Conservation (phyloP, 2,113 vertebrate genomes). For the Microtus pennsylvanicus region DNA sequence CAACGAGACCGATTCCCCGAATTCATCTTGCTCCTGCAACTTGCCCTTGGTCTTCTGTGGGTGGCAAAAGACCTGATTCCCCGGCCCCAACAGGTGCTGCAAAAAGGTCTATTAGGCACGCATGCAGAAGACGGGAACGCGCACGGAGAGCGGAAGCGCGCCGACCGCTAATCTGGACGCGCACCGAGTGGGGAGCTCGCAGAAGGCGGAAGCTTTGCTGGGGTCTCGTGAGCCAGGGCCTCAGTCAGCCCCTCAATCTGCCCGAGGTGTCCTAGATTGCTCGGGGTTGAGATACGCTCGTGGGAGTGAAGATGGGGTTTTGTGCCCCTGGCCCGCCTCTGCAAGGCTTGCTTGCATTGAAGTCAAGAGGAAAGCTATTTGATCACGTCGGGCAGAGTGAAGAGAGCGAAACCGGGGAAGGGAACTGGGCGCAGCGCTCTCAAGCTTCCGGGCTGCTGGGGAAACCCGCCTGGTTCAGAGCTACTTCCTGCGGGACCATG, state of each 20-base stretch:
- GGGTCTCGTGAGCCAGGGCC: background rate
- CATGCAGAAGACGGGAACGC: background rate
- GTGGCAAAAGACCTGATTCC: background rate
- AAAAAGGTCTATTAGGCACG: background rate
- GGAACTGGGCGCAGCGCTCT: background rate
- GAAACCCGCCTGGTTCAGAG: background rate
- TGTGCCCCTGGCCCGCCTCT: too few species aligned
- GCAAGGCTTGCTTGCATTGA: background rate
- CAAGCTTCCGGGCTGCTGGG: slow-evolving; percentile 54
- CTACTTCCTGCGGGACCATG: slow-evolving; percentile 45
- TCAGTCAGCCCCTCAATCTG: background rate
- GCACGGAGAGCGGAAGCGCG: background rate
- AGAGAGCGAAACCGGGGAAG: background rate
- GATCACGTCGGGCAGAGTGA: background rate
- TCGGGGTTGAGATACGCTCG: background rate
- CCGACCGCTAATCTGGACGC: background rate
- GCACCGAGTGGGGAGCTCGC: background rate
- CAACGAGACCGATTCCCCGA: background rate
- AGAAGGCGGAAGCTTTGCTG: background rate
- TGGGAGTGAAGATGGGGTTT: background rate
- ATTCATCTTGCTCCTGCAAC: background rate
- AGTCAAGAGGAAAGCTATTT: background rate
- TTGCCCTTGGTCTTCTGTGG: background rate
- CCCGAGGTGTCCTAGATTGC: background rate
- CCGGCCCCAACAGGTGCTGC: background rate